Conservation (phyloP, 1,140 invertebrate genomes). For the Vanessa atalanta region DNA sequence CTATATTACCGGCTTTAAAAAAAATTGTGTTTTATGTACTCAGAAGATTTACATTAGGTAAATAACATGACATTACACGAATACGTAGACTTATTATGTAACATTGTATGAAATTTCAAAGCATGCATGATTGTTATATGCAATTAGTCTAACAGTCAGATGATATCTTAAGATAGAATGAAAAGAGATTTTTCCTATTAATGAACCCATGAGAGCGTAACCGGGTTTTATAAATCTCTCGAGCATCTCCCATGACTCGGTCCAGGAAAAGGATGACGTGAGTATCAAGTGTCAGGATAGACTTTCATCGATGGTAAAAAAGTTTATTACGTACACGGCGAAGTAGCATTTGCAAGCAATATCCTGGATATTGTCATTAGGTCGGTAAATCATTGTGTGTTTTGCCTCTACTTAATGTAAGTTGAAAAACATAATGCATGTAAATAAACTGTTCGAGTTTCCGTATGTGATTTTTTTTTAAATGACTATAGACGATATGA, state of each 20-base stretch:
- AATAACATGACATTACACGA: no score
- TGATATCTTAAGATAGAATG: constrained; percentile 49
- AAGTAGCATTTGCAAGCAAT: constrained; percentile 3
- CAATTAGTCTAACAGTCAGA: constrained; percentile 50
- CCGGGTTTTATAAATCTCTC: constrained; percentile 32
- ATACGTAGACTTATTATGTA: not conserved
- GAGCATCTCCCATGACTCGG: constrained; percentile 34
- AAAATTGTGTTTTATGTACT: no score
- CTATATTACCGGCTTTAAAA: no score
- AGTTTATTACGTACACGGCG: constrained; percentile 19
- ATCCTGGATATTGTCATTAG: constrained; percentile 23
- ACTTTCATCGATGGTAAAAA: constrained; percentile 24
- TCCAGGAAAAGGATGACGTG: constrained; percentile 35
- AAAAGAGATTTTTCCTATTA: constrained; percentile 57
- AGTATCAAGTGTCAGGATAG: constrained; percentile 27
- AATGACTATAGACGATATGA: no score
- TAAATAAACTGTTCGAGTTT: no score
- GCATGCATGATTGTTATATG: constrained; percentile 40
- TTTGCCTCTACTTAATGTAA: constrained; percentile 9
- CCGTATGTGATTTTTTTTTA: no score
- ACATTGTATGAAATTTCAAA: constrained; percentile 11
- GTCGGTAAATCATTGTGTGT: not conserved
- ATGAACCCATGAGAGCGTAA: constrained; percentile 56
- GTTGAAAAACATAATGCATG: not conserved
- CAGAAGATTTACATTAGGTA: no score